Evolutionary conservation across 2,113 vertebrate genomes (phyloP), one percentile per base, ranked within the genome.

Genomic region (Oryzias melastigma): DNA sequence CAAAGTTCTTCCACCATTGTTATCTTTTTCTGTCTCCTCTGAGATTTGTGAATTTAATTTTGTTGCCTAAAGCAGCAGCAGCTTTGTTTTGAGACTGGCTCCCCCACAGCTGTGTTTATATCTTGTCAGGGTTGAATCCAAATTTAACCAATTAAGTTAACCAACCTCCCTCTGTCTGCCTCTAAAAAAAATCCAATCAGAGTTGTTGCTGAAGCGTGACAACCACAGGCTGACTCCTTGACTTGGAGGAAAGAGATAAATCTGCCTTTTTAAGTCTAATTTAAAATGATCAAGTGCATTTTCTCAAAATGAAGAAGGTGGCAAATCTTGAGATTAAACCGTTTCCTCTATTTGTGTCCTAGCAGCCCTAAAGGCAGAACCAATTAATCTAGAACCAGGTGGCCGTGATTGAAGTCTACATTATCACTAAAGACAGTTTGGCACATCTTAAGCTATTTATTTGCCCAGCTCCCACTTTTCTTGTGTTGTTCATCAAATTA

Each of bases 111-210:
- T 68, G 60, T 77, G 40, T 78, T 73, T 62, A 65, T 73, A 67
- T 65, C 66, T 46, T 57, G 68, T 81, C 77, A 46, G 70, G 60
- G 56, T 63, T 83, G 58, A 73, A 81, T 84, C 77, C 51, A 77
- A 71, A 79, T 77, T 56, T 50, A 52, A 75, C 70, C 77, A 85
- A 82, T 85, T 81, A 81, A 63, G 60, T 56, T 59, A 72, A 74
- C 71, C 50, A 65, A 72, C 64, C 54, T 62, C 66, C 6, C 53
- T 69, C 65, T 65, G 58, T 22, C 60, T 62, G 50, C 20, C 52
- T 48, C 58, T 57, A 65, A 59, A 68, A 57, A 66, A 66, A 56
- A 66, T 78, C 73, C 75, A 80, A 82, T 82, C 78, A 73, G 45
- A 80, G 67, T 43, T 59, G 54, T 5, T 75, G 71, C 65, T 84